Evolutionary conservation across 2,888 invertebrate genomes (phyloP), one percentile per base, ranked within the genome.

Genomic region (Agriopis aurantiaria): DNA sequence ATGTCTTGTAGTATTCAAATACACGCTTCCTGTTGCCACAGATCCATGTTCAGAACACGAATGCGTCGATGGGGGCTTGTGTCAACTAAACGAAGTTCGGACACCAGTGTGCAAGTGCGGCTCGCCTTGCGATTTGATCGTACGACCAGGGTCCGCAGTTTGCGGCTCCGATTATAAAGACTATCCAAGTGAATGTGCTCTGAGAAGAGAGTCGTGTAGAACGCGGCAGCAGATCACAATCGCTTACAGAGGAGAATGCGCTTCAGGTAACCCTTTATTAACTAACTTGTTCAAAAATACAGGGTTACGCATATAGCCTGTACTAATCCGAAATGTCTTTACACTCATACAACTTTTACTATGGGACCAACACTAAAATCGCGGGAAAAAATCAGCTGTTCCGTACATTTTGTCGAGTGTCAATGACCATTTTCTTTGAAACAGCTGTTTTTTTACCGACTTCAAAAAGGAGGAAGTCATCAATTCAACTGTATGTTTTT

Each of bases 21-120:
- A 40, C 8, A 23, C 9, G 33, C 9, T 53, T 51, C n/a, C 9
- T 51, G 71, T 77, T 64, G 59, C 53, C 52, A 49, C 94, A 98
- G 98, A 98, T 95, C 98, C 98, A 0, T 98, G 98, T 89, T 95
- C 96, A 53, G 96, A 96, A 68, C 95, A 97, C 77, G 95, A 96
- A 82, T 98, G 98, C 90, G 95, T 96, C 43, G 96, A 96, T 76
- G 97, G 97, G 45, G 97, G 98, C 85, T 95, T 97, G 71, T 98
- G 98, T 91, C 97, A 97, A 88, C 93, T 98, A 88, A 97, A 97
- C 89, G 96, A 95, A 78, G 95, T 96, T 64, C 95, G 98, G 57
- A 95, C 96, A 76, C 97, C 98, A 0, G 95, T 95, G 53, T 98
- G 98, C 88, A 95, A 96, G 71, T 98, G 98, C 88, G 97, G 97